These are phyloP conservation scores for Odontocolon sp. DNA, from an alignment of 2,888 invertebrate genomes.

Conservation along the genomic window DNA sequence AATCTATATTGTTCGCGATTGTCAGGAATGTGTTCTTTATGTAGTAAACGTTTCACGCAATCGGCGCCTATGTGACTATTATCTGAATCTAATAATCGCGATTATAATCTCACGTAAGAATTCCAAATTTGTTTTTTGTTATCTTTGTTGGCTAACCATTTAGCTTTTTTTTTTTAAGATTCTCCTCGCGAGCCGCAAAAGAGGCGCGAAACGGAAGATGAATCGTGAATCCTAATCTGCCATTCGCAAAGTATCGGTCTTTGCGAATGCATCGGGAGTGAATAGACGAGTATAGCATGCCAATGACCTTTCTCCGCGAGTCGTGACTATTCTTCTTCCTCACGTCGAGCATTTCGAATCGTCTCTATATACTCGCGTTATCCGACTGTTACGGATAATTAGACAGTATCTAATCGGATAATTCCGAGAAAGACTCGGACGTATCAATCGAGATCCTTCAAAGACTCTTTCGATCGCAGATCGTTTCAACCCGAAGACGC, in stretches of 20 bases:
- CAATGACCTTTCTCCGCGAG: slow-evolving; percentile 18
- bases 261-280: not conserved
- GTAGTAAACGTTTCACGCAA: not conserved
- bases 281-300: not conserved
- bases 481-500: too few species aligned
- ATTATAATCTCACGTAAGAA: slow-evolving; percentile 32
- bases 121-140: too few species aligned
- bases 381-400: not conserved
- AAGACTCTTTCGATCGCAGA: not conserved
- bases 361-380: too few species aligned
- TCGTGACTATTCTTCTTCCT: slow-evolving; percentile 1
- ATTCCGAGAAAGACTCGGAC: too few species aligned
- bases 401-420: too few species aligned
- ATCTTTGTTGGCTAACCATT: too few species aligned
- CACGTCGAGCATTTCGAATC: not conserved
- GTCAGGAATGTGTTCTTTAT: too few species aligned
- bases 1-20: not conserved
- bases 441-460: too few species aligned
- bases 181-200: too few species aligned
- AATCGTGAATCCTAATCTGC: not conserved
- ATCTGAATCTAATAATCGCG: slow-evolving; percentile 3
- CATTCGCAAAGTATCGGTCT: not conserved
- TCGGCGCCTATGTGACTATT: not conserved
- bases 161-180: too few species aligned
- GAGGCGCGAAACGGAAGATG: not conserved